Evolutionary conservation across 2,888 invertebrate species (phyloP), one percentile per base, ranked within the genome.

Genomic region (Lucinisca nassula): DNA sequence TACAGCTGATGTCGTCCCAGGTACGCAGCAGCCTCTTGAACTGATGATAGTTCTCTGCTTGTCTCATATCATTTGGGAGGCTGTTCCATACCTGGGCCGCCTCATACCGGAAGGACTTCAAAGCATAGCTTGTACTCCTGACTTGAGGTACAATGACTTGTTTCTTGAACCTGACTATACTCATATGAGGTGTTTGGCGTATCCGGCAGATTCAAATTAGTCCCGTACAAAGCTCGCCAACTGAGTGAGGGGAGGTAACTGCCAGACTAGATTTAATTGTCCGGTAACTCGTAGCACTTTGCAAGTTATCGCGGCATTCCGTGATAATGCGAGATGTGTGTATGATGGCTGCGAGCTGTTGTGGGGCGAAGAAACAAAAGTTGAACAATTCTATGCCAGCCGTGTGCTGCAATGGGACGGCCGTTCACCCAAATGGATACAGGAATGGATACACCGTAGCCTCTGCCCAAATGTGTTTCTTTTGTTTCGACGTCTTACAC

Each of bases 401-500:
- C 49, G 94, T 95, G 84, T 95, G 95, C 90, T 96, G 96, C 88
- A 95, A 96, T 92, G 95, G 95, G 79, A 97, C 96, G 38, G 90
- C 95, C 70, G 95, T 95, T 83, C 95, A 96, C 90, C 95, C 95
- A 49, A 95, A 94, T 82, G 92, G 92, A 88, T 90, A 94, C 85
- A 94, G 94, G 89, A 94, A 95, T 93, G 94, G 95, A 79, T 94
- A 95, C 85, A 93, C 94, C 8, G 95, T 95, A 70, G 93, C 96
- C 51, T 91, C 94, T 84, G 92, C 95, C 55, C 99, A 99, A 96
- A 99, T 99, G 99, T 99, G 99, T 96, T 98, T 98, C 97, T 99
- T 98, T 97, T 99, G 99, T 97, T 99, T 99, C 97, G 99, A 99
- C 97, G 99, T 99, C 94, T 98, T 99, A 92, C 98, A 99, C 97